Evolutionary conservation across 2,113 vertebrate species (phyloP), one percentile per base, ranked within the genome.

Genomic region (Syngnathus floridae): DNA sequence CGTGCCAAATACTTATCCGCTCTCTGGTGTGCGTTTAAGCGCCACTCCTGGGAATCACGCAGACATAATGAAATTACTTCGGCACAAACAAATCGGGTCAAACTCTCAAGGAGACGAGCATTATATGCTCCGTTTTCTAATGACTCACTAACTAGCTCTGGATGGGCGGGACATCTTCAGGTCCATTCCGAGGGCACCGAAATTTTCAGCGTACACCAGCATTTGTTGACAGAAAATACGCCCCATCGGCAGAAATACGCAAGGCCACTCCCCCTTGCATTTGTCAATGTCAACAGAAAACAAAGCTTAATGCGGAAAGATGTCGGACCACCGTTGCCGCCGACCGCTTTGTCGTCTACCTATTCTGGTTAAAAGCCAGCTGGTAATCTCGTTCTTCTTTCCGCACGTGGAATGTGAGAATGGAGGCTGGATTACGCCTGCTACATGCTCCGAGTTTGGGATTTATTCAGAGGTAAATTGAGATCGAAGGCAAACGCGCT

Each of bases 381-480:
- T 72, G 78, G 71, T 90, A 91, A 92, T 93, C 90, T 90, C 83
- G 79, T 70, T 46, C 56, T 67, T 60, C 52, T 60, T 21, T 36
- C 58, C 70, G 51, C 49, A 60, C 88, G 87, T 83, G 79, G 90
- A 88, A 63, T 62, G 85, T 82, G 79, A 6, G 85, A 91, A 92
- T 92, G 87, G 84, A 88, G 68, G 60, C 83, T 75, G 65, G 87
- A 82, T 94, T 94, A 94, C 89, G 82, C 3, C 88, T 77, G 75
- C 83, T 90, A 90, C 88, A 79, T 85, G 88, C 82, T 85, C 80
- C 79, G 84, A 88, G 93, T 87, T 91, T 90, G 85, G 90, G 86
- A 88, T 90, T 83, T 85, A 85, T 88, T 91, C 84, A 72, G 88
- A 78, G 83, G 91, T 92, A 94, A 94, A 94, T 94, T 95, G 91